Evolutionary conservation across 2,113 vertebrate genomes (phyloP).

Genomic region (Gopherus evgoodei): DNA sequence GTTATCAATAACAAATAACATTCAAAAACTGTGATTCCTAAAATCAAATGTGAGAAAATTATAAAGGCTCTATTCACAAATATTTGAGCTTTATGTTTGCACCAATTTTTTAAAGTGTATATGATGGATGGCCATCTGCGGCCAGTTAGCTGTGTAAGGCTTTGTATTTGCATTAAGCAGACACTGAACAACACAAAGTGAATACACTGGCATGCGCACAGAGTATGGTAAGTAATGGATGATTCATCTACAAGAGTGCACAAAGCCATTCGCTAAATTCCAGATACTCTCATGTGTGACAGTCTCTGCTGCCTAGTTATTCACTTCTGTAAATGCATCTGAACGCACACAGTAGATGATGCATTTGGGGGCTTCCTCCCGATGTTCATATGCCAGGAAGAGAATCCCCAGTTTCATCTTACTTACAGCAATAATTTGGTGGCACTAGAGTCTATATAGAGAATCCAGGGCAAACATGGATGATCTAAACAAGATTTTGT

Average conservation of each 20-base stretch:
- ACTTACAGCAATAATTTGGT: background rate
- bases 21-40: background rate
- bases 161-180: background rate
- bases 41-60: background rate
- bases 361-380: background rate
- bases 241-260: background rate
- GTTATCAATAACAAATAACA: background rate
- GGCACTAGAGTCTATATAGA: constrained; percentile 3
- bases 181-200: background rate
- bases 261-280: background rate
- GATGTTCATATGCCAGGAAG: background rate
- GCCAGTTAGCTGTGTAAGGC: background rate
- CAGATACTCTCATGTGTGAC: background rate
- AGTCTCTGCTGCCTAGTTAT: background rate
- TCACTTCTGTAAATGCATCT: background rate
- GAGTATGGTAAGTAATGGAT: background rate
- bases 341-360: background rate
- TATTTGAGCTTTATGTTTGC: background rate
- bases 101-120: background rate
- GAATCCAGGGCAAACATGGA: constrained; percentile 36
- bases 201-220: background rate
- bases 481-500: constrained; percentile 27
- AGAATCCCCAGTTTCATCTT: background rate
- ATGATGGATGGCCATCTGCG: background rate
- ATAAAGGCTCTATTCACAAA: background rate